phyloP scores from a whole-genome alignment of 2,797 vertebrate genomes.

The Enteromius argenteus region DNA sequence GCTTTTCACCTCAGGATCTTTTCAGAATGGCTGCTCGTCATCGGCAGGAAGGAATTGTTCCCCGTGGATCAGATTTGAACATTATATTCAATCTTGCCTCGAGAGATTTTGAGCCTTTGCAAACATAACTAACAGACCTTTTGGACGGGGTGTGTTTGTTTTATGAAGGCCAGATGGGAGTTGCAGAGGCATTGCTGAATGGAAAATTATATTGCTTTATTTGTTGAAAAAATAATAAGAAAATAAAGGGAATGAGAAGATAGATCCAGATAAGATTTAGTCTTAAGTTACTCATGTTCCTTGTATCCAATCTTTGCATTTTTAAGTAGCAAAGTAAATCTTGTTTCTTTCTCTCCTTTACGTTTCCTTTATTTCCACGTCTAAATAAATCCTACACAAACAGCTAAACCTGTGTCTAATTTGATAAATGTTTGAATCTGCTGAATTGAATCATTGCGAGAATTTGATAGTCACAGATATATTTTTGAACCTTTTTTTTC shows the following conservation, averaged over 20 bases:
- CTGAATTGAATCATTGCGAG: constrained; percentile 18
- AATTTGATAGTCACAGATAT: constrained; percentile 18
- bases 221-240: background rate
- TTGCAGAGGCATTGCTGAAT: constrained; percentile 35
- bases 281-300: constrained; percentile 17
- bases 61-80: constrained; percentile 20
- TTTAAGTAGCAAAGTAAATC: constrained; percentile 20
- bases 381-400: background rate
- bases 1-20: constrained; percentile 14
- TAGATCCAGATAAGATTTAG: constrained; percentile 24
- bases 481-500: constrained; percentile 20
- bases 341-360: background rate
- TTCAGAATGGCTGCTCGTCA: constrained; percentile 3
- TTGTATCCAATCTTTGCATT: constrained; percentile 26
- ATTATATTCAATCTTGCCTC: constrained; percentile 28
- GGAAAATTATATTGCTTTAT: constrained; percentile 63
- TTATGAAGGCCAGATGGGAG: constrained; percentile 49
- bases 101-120: constrained; percentile 28
- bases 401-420: constrained; percentile 12
- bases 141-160: constrained; percentile 47
- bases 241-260: constrained; percentile 21
- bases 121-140: constrained; percentile 46
- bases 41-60: constrained; percentile 11
- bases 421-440: constrained; percentile 4
- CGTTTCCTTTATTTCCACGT: background rate